These are phyloP conservation scores for Drosophila murphyi DNA, from an alignment of 1,140 invertebrate species.

Conservation along the genomic window DNA sequence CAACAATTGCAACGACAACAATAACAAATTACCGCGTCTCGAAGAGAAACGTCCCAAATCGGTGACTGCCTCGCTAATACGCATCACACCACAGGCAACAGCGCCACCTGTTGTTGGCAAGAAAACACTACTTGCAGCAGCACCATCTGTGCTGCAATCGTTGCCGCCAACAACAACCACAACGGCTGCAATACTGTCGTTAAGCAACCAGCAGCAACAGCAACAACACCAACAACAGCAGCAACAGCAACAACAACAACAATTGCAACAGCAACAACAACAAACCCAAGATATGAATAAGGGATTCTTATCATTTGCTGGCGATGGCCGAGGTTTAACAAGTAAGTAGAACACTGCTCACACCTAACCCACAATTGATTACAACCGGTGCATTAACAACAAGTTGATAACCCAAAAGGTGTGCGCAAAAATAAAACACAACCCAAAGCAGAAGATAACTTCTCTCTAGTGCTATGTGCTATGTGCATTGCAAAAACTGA, in stretches of 20 bases:
- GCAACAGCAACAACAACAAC: slow-evolving; percentile 70
- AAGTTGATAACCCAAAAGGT: slow-evolving; percentile 3
- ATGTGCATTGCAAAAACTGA: background rate
- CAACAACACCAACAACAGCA: slow-evolving; percentile 58
- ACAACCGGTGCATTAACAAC: slow-evolving; percentile 10
- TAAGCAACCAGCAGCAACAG: slow-evolving; percentile 61
- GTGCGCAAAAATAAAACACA: slow-evolving; percentile 1
- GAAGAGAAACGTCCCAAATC: slow-evolving; percentile 82
- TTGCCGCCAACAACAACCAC: slow-evolving; percentile 72
- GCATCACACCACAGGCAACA: slow-evolving; percentile 45
- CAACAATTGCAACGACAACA: slow-evolving; percentile 6
- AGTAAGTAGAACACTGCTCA: slow-evolving; percentile 88
- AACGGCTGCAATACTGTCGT: slow-evolving; percentile 65
- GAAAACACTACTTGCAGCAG: slow-evolving; percentile 26
- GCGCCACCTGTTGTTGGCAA: slow-evolving; percentile 22
- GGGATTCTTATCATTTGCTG: slow-evolving; percentile 94
- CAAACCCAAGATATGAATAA: slow-evolving; percentile 96
- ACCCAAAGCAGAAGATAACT: background rate
- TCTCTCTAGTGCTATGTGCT: background rate
- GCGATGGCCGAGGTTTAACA: slow-evolving; percentile 92
- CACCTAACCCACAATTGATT: slow-evolving; percentile 13
- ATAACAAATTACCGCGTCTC: slow-evolving; percentile 35
- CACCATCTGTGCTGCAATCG: slow-evolving; percentile 3
- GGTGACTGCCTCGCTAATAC: slow-evolving; percentile 81
- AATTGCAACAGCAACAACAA: slow-evolving; percentile 84